These are phyloP conservation scores for Riparia riparia DNA, from an alignment of 2,113 vertebrate genomes.

Conservation along the genomic window DNA sequence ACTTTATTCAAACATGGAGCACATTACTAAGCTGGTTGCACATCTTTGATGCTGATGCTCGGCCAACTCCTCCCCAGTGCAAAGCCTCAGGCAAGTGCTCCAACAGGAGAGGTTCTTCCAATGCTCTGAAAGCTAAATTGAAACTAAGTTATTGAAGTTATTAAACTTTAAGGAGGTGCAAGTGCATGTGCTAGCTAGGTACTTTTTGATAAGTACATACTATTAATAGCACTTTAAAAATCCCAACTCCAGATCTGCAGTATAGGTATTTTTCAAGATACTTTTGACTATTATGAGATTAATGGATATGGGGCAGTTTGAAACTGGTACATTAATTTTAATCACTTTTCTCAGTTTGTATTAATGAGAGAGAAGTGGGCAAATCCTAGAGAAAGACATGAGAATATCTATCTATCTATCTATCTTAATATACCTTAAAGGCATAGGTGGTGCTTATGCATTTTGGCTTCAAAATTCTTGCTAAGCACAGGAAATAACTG, in stretches of 20 bases:
- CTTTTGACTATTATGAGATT: constrained; percentile 49
- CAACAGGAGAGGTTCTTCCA: background rate
- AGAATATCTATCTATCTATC: background rate
- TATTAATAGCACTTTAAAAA: constrained; percentile 40
- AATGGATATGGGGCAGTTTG: constrained; percentile 48
- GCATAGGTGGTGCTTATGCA: background rate
- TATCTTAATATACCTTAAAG: background rate
- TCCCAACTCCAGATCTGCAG: background rate
- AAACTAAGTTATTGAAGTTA: constrained; percentile 26
- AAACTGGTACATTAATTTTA: constrained; percentile 56
- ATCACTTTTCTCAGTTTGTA: constrained; percentile 36
- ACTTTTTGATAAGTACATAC: constrained; percentile 39
- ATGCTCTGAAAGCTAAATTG: constrained; percentile 7
- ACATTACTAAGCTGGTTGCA: background rate
- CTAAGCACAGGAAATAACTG: background rate
- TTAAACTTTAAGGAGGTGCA: constrained; percentile 43
- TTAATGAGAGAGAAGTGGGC: constrained; percentile 43
- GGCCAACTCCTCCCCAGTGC: background rate
- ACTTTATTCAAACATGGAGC: background rate
- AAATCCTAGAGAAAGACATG: background rate
- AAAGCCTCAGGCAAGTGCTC: background rate
- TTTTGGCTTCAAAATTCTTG: background rate
- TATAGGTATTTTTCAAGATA: background rate
- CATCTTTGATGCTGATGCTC: background rate
- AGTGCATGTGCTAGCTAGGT: background rate